Evolutionary conservation across 2,797 vertebrate genomes (phyloP), one percentile per base, ranked within the genome.

Genomic region (Lithobates pipiens): DNA sequence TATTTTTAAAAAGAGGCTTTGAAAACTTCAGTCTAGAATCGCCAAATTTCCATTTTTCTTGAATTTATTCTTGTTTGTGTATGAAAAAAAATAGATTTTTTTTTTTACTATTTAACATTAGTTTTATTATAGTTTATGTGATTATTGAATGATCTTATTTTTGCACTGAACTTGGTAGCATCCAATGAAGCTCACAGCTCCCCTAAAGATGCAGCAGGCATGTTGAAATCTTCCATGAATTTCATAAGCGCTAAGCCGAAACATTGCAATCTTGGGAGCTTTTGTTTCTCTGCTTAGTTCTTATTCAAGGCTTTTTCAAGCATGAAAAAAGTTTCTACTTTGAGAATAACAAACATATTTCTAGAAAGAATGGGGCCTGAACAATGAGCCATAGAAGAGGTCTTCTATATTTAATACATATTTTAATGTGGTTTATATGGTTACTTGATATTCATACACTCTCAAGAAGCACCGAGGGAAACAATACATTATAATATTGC

Each of bases 281-380:
- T 67, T 77, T 39, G 0, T 1, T 36, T 77, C 9, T 18, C 5
- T 1, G 27, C 0, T 54, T 29, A 27, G 39, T 3, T 65, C 88
- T 6, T 70, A 83, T 75, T 69, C 82, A 70, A 27, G 72, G 36
- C 32, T 44, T 80, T 65, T 18, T 54, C 16, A 73, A 84, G 73
- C 75, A 79, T 83, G 81, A 79, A 46, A 79, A 39, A 67, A 77
- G 74, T 83, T 15, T 11, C 76, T 2, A 57, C 2, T 6, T 4
- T 78, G 0, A 76, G 86, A 80, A 36, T 84, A 34, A 69, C 0
- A 77, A 73, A 71, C 84, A 0, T 11, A n/a, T n/a, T 72, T 84
- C 80, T 23, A 10, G 72, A 13, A 80, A 0, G 5, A 21, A 0
- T 80, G 0, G 16, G 44, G 76, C 39, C 1, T 61, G 75, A 78